Percentiles rank a stretch among this genome's conserved stretches.
These are phyloP conservation scores for Phania funesta DNA, from an alignment of 2,888 invertebrate species.

Conservation along the genomic window DNA sequence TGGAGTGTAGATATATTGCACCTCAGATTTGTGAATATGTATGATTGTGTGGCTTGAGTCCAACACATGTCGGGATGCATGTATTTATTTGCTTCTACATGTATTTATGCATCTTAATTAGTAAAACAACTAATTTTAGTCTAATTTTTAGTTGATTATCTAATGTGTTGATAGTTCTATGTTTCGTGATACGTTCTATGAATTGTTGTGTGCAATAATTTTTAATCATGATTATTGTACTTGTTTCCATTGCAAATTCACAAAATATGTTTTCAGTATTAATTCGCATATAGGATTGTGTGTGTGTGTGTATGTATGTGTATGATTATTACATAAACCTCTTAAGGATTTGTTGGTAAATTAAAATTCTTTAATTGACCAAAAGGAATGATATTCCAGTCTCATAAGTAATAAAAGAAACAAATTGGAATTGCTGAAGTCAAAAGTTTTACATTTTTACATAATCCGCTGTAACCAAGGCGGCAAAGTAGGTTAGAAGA, in stretches of 20 bases:
- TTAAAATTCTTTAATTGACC: conserved; percentile 1
- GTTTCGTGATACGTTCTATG: conserved; percentile 11
- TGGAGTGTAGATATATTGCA: background rate
- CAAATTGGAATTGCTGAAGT: background rate
- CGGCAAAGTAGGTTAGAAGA: too few relatives aligned
- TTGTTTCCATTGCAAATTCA: conserved; percentile 9
- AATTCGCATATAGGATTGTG: background rate
- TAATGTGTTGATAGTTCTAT: conserved; percentile 59
- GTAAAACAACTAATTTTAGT: conserved; percentile 53
- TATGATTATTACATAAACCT: conserved; percentile 4
- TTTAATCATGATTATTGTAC: conserved; percentile 20
- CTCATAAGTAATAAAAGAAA: background rate
- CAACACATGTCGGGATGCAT: background rate
- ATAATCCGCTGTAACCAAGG: too few relatives aligned
- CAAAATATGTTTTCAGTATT: background rate
- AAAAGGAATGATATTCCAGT: background rate
- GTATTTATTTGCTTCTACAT: conserved; percentile 7
- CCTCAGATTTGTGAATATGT: background rate
- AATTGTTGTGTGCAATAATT: conserved; percentile 36
- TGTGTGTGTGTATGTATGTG: background rate
- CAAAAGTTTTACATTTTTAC: background rate
- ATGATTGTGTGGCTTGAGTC: background rate
- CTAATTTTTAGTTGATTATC: conserved; percentile 62
- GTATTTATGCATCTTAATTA: conserved; percentile 56
- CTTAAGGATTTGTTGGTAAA: conserved; percentile 12